phyloP scores from a whole-genome alignment of 2,888 invertebrate genomes.

The Diarsia rubi region DNA sequence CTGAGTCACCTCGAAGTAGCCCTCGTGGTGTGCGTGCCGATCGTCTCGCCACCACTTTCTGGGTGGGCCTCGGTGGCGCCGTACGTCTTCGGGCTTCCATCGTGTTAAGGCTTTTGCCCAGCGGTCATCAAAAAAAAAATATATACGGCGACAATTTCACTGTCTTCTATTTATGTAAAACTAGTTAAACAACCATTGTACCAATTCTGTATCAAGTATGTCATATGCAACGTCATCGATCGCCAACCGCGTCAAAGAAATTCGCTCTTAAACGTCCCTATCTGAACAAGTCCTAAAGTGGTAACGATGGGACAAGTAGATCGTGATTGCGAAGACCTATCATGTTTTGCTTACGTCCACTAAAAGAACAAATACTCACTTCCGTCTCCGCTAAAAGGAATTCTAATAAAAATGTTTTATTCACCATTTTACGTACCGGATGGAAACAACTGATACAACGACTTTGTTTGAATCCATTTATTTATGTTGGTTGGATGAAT shows the following conservation, averaged over 20 bases:
- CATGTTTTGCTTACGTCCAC: conserved; percentile 71
- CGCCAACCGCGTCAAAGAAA: not conserved
- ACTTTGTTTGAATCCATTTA: conserved; percentile 42
- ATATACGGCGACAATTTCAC: too few species aligned
- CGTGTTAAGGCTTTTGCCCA: too few species aligned
- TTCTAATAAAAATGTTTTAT: conserved; percentile 67
- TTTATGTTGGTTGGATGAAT: conserved; percentile 23
- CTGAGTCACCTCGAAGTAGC: too few species aligned
- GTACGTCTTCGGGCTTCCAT: too few species aligned
- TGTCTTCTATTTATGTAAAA: not conserved
- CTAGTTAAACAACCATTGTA: too few species aligned
- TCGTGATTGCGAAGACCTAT: conserved; percentile 68
- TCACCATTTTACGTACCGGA: conserved; percentile 55
- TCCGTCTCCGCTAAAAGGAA: conserved; percentile 62
- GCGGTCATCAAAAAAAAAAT: too few species aligned
- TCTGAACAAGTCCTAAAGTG: conserved; percentile 62
- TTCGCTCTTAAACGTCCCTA: not conserved
- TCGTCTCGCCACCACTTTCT: too few species aligned
- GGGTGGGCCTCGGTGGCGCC: too few species aligned
- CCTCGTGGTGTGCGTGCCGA: too few species aligned
- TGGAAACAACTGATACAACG: conserved; percentile 58
- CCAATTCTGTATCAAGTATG: not conserved
- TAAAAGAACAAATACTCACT: conserved; percentile 66
- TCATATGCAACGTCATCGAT: not conserved
- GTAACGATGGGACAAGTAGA: conserved; percentile 55